Evolutionary conservation across 2,888 invertebrate species (phyloP).

Genomic region (Lithophane ornitopus): DNA sequence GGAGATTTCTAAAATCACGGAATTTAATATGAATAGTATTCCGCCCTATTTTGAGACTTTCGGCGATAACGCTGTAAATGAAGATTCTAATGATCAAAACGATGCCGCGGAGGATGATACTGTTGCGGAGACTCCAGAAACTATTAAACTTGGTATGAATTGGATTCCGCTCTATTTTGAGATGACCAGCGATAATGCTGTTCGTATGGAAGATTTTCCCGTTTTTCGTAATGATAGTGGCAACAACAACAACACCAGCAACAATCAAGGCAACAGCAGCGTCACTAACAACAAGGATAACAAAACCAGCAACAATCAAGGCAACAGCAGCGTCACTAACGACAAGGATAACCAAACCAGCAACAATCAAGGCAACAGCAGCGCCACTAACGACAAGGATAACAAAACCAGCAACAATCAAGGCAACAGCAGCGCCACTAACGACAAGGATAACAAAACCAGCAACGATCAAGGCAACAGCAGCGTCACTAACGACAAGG

Average conservation of each 20-base stretch:
- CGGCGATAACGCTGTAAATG: not conserved
- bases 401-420: not conserved
- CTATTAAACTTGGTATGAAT: not conserved
- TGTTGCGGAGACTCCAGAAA: not conserved
- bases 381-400: not conserved
- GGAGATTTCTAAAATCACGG: not conserved
- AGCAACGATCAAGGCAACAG: too few species aligned
- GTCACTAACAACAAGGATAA: not conserved
- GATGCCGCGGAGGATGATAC: not conserved
- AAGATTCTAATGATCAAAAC: constrained; percentile 2
- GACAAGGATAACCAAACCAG: not conserved
- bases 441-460: not conserved
- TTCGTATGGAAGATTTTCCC: not conserved
- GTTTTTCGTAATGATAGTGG: not conserved
- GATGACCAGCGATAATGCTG: not conserved
- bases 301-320: not conserved
- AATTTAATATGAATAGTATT: not conserved
- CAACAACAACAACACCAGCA: not conserved
- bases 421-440: too few species aligned
- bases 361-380: too few species aligned
- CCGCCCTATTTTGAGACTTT: not conserved
- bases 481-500: too few species aligned
- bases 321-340: too few species aligned
- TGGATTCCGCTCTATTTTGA: not conserved
- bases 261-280: too few species aligned